phyloP scores from a whole-genome alignment of 2,888 invertebrate species.

The Caenorhabditis sp. region DNA sequence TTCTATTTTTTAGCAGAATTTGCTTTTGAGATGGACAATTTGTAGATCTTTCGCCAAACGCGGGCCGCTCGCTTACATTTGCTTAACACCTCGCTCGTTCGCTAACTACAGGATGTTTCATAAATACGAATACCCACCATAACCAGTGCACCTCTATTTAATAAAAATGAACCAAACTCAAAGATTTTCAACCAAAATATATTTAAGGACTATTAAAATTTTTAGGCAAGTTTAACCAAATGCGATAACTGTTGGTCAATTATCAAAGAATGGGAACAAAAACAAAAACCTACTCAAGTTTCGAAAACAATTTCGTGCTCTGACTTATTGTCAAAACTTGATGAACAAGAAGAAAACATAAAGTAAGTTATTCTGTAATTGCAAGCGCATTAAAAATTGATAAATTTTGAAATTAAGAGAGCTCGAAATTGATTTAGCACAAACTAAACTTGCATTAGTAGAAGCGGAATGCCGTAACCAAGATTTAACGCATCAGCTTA shows the following conservation, averaged over 20 bases:
- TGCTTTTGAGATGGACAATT: too few relatives aligned
- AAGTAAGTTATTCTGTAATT: constrained; percentile 85
- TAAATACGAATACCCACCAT: too few relatives aligned
- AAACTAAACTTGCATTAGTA: constrained; percentile 96
- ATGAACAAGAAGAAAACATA: constrained; percentile 83
- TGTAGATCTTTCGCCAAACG: too few relatives aligned
- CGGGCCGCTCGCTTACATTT: too few relatives aligned
- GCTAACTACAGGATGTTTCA: too few relatives aligned
- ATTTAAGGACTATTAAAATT: neutral
- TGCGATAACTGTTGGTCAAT: constrained; percentile 72
- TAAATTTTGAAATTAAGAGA: constrained; percentile 85
- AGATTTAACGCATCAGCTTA: constrained; percentile 88
- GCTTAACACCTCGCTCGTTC: too few relatives aligned
- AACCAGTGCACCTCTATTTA: too few relatives aligned
- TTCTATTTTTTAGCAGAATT: too few relatives aligned
- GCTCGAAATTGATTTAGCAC: constrained; percentile 94
- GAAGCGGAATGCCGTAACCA: constrained; percentile 86
- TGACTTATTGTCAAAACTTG: constrained; percentile 70
- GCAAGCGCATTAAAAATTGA: too few relatives aligned
- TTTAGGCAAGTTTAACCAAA: constrained; percentile 67
- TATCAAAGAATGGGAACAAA: constrained; percentile 72
- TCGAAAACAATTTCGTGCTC: constrained; percentile 44
- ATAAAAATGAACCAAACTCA: too few relatives aligned
- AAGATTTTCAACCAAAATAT: too few relatives aligned
- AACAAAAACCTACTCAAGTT: constrained; percentile 62